Evolutionary conservation across 2,888 invertebrate genomes (phyloP).

Genomic region (Cantharis rustica): DNA sequence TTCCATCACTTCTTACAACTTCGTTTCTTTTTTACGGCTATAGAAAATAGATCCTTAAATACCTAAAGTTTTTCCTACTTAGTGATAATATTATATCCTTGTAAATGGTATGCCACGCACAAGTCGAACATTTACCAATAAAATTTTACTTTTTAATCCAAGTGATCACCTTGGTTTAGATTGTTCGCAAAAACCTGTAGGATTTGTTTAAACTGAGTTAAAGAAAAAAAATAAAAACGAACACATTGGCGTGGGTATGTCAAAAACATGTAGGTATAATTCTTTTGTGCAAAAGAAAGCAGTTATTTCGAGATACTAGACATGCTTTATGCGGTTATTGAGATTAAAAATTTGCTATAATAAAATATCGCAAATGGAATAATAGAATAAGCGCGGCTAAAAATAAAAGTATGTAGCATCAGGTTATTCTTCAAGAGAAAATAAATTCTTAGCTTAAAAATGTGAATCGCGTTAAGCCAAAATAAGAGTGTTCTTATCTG

Average conservation of each 20-base stretch:
- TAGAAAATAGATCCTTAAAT: not conserved
- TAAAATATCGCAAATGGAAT: not conserved
- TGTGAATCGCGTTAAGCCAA: not conserved
- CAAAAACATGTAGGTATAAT: no score
- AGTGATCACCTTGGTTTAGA: no score
- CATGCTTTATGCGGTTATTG: not conserved
- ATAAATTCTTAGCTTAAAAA: not conserved
- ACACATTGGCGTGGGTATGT: no score
- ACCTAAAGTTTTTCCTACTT: not conserved
- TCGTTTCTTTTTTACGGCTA: not conserved
- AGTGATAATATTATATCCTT: not conserved
- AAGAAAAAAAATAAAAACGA: no score
- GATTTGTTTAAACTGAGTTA: no score
- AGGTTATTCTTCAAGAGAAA: not conserved
- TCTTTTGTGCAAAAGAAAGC: no score
- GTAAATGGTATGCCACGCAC: not conserved
- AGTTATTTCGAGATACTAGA: not conserved
- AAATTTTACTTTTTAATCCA: not conserved
- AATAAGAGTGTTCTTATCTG: not conserved
- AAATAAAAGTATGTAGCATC: not conserved
- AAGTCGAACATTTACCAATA: not conserved
- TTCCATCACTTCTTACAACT: not conserved
- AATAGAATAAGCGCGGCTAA: not conserved
- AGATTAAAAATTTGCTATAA: not conserved
- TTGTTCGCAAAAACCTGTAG: not conserved